Percentiles rank a stretch among this genome's conserved stretches.
Evolutionary conservation across 2,888 invertebrate species (phyloP).

Genomic region (Unio pictorum): DNA sequence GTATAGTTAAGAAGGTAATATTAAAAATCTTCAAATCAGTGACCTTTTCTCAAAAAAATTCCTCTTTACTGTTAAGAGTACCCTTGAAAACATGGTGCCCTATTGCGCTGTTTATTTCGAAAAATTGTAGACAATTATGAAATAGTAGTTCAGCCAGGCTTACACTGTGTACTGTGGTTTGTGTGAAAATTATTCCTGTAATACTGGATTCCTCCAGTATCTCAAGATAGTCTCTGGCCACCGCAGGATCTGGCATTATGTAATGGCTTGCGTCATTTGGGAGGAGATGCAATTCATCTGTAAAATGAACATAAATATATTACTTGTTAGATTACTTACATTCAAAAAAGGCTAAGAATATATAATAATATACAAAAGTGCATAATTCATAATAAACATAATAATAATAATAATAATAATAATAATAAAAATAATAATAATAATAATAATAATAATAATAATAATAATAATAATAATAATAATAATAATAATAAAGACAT

Average conservation of each 20-base stretch:
- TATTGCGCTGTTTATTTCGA: background rate
- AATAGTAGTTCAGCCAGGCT: slow-evolving; percentile 16
- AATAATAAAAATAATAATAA: no score
- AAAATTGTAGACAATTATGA: background rate
- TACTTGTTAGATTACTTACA: background rate
- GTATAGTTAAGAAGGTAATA: no score
- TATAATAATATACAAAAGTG: no score
- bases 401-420: no score
- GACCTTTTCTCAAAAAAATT: no score
- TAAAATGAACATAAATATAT: slow-evolving; percentile 9
- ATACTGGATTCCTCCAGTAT: slow-evolving; percentile 65
- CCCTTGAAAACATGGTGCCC: background rate
- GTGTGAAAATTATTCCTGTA: slow-evolving; percentile 65
- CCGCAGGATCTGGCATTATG: slow-evolving; percentile 62
- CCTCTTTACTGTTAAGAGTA: background rate
- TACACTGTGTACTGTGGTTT: slow-evolving; percentile 63
- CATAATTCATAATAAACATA: no score
- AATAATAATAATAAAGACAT: no score
- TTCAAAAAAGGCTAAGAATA: background rate
- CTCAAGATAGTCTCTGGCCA: slow-evolving; percentile 65
- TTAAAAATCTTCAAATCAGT: no score
- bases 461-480: no score
- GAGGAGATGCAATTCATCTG: slow-evolving; percentile 29
- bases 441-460: no score
- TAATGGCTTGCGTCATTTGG: slow-evolving; percentile 64